phyloP scores from a whole-genome alignment of 1,140 invertebrate species.

The Drosophila watanabei region DNA sequence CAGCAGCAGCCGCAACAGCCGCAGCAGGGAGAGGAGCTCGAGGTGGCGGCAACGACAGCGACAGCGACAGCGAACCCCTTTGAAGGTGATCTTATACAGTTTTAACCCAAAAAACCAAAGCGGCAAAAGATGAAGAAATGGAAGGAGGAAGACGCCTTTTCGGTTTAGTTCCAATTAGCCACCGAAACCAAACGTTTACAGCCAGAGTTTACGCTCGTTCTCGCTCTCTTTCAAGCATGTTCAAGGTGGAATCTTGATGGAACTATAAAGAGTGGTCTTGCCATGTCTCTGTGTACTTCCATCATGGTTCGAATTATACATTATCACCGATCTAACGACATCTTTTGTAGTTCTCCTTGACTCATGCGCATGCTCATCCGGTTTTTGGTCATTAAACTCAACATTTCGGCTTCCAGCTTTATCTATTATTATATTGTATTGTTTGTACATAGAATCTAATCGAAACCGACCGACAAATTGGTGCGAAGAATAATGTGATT shows the following conservation, averaged over 20 bases:
- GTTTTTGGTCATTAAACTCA: background rate
- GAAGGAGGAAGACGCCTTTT: conserved; percentile 18
- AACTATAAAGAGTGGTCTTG: background rate
- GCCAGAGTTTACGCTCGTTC: conserved; percentile 1
- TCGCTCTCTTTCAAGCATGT: conserved; percentile 25
- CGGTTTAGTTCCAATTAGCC: conserved; percentile 24
- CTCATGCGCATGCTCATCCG: conserved; percentile 8
- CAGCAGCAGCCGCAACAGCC: conserved; percentile 14
- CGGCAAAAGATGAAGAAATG: background rate
- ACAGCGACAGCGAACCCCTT: conserved; percentile 57
- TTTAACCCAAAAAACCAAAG: conserved; percentile 59
- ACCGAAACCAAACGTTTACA: conserved; percentile 5
- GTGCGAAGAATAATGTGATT: background rate
- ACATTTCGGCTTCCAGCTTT: conserved; percentile 1
- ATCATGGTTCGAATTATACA: background rate
- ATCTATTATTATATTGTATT: conserved; percentile 12
- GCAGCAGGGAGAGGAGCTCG: conserved; percentile 15
- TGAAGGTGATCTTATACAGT: conserved; percentile 87
- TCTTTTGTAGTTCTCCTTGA: background rate
- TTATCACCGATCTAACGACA: background rate
- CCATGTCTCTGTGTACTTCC: background rate
- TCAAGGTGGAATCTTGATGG: background rate
- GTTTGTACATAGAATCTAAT: conserved; percentile 7
- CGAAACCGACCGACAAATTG: background rate
- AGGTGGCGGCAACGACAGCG: conserved; percentile 1